Evolutionary conservation across 2,888 invertebrate species (phyloP), one percentile per base, ranked within the genome.

Genomic region (Pachymerium ferrugineum): DNA sequence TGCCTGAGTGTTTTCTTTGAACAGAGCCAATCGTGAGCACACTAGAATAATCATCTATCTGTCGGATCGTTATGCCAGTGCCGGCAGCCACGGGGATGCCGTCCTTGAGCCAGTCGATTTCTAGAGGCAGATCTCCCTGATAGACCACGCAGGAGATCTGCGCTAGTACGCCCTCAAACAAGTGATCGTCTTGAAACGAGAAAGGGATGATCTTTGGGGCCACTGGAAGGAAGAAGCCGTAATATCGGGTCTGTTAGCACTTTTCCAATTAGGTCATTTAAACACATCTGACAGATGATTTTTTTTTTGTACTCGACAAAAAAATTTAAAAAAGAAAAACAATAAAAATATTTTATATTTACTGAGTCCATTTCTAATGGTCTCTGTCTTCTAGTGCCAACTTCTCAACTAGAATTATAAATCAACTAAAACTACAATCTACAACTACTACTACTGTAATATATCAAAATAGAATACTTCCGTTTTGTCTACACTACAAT

Each of bases 1-100:
- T 81, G 12, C 82, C 82, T 71, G 80, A 79, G 77, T 82, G 82
- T 73, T 76, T 78, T 3, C 81, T 81, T 67, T 78, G 78, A 29
- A 80, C 81, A 74, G 80, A 78, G 54, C 78, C 79, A 38, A 82
- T 82, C 16, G 80, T 80, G 74, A 82, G 77, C 73, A 79, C 78
- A 75, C 80, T 81, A 74, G 80, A 80, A 76, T 80, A 81, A 3
- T 79, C 75, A 16, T 80, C 80, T 22, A 79, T 78, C 74, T 79
- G 74, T 70, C 74, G 74, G 19, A 74, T 31, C 22, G 76, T 75
- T 31, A 77, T 73, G 22, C 76, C 76, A 22, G 54, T 31, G 62
- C 75, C 76, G 71, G 73, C 30, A 47, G 73, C 30, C 29, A 78
- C 67, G 33, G 76, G 76, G 31, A 73, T 62, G 16, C 76, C 77